These are phyloP conservation scores for Urechis unicinctus DNA, from an alignment of 2,888 invertebrate species.

Conservation along the genomic window DNA sequence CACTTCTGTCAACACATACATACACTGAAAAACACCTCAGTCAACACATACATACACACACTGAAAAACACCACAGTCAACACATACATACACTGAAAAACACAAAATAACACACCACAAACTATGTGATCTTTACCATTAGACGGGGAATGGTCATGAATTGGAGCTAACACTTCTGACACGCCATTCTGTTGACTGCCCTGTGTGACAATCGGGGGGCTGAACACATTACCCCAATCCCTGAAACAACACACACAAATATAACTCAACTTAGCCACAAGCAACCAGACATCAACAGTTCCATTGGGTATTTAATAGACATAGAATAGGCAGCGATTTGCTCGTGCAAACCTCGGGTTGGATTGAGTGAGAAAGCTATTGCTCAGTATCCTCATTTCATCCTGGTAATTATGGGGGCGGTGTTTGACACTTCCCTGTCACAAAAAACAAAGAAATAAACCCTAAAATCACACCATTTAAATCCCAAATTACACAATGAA, in stretches of 20 bases:
- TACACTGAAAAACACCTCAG: too few relatives aligned
- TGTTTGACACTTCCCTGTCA: conserved; percentile 28
- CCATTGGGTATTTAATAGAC: too few relatives aligned
- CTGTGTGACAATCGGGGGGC: conserved; percentile 39
- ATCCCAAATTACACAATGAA: neutral
- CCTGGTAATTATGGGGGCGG: conserved; percentile 35
- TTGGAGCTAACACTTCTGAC: neutral
- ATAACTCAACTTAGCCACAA: neutral
- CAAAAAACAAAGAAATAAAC: neutral
- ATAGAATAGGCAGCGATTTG: too few relatives aligned
- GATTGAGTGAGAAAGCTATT: conserved; percentile 37
- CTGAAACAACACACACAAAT: conserved; percentile 20
- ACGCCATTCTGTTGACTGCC: neutral
- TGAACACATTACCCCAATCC: conserved; percentile 45
- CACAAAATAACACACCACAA: too few relatives aligned
- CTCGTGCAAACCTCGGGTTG: conserved; percentile 43
- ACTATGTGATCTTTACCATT: too few relatives aligned
- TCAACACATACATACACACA: too few relatives aligned
- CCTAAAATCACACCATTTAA: too few relatives aligned
- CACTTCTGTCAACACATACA: too few relatives aligned
- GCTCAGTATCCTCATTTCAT: conserved; percentile 38
- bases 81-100: too few relatives aligned
- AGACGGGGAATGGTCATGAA: too few relatives aligned
- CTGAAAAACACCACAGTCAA: too few relatives aligned
- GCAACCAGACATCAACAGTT: too few relatives aligned